A percentile compares a stretch with the other conserved stretches of the same genome.
phyloP scores from a whole-genome alignment of 2,113 vertebrate species.

The Ictalurus punctatus region DNA sequence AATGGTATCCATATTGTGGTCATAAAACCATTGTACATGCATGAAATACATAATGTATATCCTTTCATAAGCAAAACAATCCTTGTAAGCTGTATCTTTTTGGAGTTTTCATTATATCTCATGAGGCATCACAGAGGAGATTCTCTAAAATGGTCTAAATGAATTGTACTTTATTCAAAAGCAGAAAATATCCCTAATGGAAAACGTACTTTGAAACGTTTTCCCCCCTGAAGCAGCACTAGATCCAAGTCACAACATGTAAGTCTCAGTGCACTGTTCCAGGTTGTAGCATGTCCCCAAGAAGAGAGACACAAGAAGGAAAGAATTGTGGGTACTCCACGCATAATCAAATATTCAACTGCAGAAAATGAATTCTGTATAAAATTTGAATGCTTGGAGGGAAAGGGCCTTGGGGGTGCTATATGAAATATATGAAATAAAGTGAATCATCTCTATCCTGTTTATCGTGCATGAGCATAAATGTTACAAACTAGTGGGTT shows the following conservation, averaged over 20 bases:
- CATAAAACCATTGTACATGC: neutral
- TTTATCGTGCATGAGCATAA: slow-evolving; percentile 75
- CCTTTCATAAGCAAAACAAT: neutral
- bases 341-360: slow-evolving; percentile 54
- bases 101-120: neutral
- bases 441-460: slow-evolving; percentile 64
- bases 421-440: slow-evolving; percentile 58
- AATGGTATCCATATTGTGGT: neutral
- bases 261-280: slow-evolving; percentile 59
- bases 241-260: neutral
- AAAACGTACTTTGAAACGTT: neutral
- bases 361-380: slow-evolving; percentile 61
- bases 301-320: slow-evolving; percentile 42
- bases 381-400: slow-evolving; percentile 55
- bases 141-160: neutral
- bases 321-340: slow-evolving; percentile 38
- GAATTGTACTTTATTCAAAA: neutral
- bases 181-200: neutral
- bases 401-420: slow-evolving; percentile 62
- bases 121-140: neutral
- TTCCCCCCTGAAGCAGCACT: neutral
- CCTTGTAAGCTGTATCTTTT: neutral
- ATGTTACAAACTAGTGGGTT: slow-evolving; percentile 71
- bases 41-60: neutral
- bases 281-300: slow-evolving; percentile 63